Conservation (phyloP, 92 coral and sea anemone species). For the Plumapathes pennacea region DNA sequence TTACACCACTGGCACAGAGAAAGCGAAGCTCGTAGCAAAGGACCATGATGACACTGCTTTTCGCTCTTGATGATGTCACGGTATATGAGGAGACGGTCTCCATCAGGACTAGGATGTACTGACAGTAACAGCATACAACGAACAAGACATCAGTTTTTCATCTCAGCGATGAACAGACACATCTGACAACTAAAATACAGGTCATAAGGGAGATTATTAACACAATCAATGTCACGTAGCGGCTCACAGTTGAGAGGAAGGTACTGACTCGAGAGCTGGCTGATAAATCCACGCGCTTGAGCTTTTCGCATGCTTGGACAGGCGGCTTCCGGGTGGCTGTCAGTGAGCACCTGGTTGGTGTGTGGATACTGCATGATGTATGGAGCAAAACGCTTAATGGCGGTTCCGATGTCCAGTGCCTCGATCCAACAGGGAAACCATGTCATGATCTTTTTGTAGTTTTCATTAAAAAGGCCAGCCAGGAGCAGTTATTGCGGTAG, state of each 20-base stretch:
- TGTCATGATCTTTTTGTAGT: too few species aligned
- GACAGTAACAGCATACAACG: conserved; percentile 14
- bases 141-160: neutral
- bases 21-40: conserved; percentile 8
- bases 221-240: neutral
- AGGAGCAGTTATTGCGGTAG: conserved; percentile 5
- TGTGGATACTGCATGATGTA: conserved; percentile 12
- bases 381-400: conserved; percentile 10
- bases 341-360: conserved; percentile 30
- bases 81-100: conserved; percentile 39
- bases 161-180: neutral
- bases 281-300: neutral
- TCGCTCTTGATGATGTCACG: too few species aligned
- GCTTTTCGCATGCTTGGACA: neutral
- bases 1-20: conserved; percentile 26
- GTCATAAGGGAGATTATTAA: conserved; percentile 8
- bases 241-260: conserved; percentile 31
- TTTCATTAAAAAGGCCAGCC: too few species aligned
- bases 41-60: conserved; percentile 16
- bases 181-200: neutral
- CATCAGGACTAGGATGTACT: conserved; percentile 24
- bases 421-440: conserved; percentile 29
- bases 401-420: conserved; percentile 14
- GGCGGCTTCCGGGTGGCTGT: conserved; percentile 11
- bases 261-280: conserved; percentile 29